These are phyloP conservation scores for Stegastes partitus DNA, from an alignment of 2,113 vertebrate species.

Conservation along the genomic window DNA sequence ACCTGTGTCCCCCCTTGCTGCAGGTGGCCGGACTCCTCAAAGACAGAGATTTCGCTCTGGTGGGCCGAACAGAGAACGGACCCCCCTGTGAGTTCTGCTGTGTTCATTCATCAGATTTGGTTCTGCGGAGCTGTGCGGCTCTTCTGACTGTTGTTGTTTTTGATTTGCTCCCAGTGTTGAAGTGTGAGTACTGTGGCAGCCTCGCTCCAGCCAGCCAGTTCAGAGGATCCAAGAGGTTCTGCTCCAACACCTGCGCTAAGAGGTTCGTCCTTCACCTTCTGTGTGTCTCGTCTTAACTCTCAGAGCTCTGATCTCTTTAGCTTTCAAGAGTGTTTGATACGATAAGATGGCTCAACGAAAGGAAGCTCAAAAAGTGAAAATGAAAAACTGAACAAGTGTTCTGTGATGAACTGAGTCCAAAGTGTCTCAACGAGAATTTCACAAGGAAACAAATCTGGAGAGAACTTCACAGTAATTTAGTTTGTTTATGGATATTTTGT, in stretches of 20 bases:
- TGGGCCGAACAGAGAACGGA: slow-evolving; percentile 76
- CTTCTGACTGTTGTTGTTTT: neutral
- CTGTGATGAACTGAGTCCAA: no score
- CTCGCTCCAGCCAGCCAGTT: slow-evolving; percentile 94
- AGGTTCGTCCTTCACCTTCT: slow-evolving; percentile 83
- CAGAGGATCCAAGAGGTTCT: slow-evolving; percentile 96
- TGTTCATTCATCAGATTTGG: neutral
- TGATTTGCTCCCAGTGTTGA: slow-evolving; percentile 83
- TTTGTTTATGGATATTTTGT: no score
- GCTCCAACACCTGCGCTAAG: slow-evolving; percentile 97
- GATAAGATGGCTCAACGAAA: no score
- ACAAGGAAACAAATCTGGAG: no score
- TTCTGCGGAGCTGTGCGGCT: neutral
- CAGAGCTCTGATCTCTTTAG: no score
- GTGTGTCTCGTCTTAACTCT: no score
- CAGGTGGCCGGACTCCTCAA: slow-evolving; percentile 86
- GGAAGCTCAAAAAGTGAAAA: no score
- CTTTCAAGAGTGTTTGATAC: no score
- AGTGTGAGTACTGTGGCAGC: slow-evolving; percentile 96
- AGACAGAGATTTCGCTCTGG: slow-evolving; percentile 82
- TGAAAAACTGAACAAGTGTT: no score
- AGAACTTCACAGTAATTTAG: no score
- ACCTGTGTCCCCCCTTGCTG: slow-evolving; percentile 48
- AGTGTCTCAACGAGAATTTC: no score
- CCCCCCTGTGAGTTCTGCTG: slow-evolving; percentile 72